A percentile compares a stretch with the other conserved stretches of the same genome.
Conservation (phyloP, 2,113 vertebrate species). For the Mus musculus region DNA sequence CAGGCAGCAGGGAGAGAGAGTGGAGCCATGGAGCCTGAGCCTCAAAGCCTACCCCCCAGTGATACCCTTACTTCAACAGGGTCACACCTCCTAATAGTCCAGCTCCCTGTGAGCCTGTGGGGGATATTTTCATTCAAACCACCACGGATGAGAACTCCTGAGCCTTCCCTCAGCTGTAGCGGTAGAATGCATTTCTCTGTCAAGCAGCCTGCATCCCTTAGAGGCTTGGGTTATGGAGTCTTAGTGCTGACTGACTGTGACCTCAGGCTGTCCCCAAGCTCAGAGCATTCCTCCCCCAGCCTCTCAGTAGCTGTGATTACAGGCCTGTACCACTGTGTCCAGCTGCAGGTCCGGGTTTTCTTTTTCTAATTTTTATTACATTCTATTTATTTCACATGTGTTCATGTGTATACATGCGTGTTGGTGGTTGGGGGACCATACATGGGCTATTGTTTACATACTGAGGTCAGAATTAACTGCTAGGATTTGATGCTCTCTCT, state of each 20-base stretch:
- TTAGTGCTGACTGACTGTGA: not conserved
- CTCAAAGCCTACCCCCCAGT: not conserved
- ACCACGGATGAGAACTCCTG: not conserved
- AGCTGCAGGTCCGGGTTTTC: not conserved
- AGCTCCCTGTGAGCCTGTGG: not conserved
- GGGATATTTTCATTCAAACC: not conserved
- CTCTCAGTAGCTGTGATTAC: not conserved
- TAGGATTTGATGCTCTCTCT: not conserved
- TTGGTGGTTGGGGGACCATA: not conserved
- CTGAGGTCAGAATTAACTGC: not conserved
- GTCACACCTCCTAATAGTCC: not conserved
- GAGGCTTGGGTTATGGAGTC: not conserved
- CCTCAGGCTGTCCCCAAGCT: not conserved
- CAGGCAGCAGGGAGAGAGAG: not conserved
- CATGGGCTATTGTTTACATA: not conserved
- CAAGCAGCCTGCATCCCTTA: not conserved
- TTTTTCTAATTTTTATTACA: not conserved
- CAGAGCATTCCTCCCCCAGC: no score
- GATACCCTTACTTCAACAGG: not conserved
- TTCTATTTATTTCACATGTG: not conserved
- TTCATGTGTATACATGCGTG: not conserved
- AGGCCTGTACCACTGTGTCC: not conserved
- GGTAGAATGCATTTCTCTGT: accelerated
- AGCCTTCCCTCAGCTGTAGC: accelerated
- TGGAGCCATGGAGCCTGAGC: not conserved